Evolutionary conservation across 2,888 invertebrate genomes (phyloP).

Genomic region (Gasteruption jaculator): DNA sequence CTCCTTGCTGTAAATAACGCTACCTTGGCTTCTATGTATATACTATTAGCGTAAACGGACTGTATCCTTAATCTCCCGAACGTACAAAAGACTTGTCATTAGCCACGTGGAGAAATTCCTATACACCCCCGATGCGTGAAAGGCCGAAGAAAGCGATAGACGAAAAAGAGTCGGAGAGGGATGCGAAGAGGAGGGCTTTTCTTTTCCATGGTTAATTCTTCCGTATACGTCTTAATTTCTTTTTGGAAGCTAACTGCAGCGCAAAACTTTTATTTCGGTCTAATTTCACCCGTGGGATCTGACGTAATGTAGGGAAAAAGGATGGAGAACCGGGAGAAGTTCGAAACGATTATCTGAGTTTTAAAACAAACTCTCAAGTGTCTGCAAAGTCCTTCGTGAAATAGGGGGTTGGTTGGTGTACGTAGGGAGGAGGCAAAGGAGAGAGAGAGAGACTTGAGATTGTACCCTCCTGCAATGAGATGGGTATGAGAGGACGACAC

Average conservation of each 20-base stretch:
- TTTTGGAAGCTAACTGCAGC: constrained; percentile 24
- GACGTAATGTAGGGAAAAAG: constrained; percentile 14
- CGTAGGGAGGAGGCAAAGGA: constrained; percentile 17
- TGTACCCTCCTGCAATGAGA: too few species aligned
- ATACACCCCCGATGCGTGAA: too few species aligned
- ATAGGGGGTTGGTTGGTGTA: constrained; percentile 24
- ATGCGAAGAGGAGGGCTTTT: too few species aligned
- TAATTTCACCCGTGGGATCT: constrained; percentile 38
- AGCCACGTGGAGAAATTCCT: too few species aligned
- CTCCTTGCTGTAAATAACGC: constrained; percentile 35
- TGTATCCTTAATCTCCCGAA: too few species aligned
- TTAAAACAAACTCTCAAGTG: constrained; percentile 50
- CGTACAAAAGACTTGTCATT: constrained; percentile 8
- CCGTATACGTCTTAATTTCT: too few species aligned
- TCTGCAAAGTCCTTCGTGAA: constrained; percentile 47
- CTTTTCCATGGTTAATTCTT: too few species aligned
- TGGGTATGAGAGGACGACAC: constrained; percentile 25
- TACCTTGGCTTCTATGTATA: too few species aligned
- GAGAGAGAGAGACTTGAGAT: constrained; percentile 8
- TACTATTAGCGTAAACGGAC: too few species aligned
- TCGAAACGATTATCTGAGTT: constrained; percentile 49
- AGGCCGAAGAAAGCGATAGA: too few species aligned
- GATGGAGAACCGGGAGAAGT: constrained; percentile 27
- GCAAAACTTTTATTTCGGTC: constrained; percentile 41
- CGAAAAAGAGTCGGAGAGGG: too few species aligned